Conservation (phyloP, 1,140 invertebrate species). For the Musca domestica region DNA sequence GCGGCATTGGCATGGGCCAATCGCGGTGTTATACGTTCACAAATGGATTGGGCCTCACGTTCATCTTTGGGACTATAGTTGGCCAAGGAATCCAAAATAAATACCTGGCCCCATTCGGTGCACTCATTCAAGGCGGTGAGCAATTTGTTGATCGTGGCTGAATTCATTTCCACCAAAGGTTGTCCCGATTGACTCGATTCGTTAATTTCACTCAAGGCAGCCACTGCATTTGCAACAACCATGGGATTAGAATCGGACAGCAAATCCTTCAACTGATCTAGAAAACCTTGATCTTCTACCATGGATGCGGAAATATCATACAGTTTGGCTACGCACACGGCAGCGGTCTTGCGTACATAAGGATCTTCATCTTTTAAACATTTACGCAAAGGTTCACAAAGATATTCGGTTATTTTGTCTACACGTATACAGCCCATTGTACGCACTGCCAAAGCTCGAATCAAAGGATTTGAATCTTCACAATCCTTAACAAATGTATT, state of each 20-base stretch:
- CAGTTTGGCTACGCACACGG: constrained; percentile 98
- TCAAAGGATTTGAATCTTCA: constrained; percentile 99
- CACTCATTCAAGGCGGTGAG: constrained; percentile 98
- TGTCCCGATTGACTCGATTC: constrained; percentile 91
- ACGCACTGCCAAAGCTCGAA: constrained; percentile 94
- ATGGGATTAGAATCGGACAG: constrained; percentile 99
- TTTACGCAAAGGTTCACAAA: constrained; percentile 97
- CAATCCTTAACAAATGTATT: constrained; percentile 99
- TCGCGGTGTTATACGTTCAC: constrained; percentile 95
- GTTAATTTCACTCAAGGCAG: constrained; percentile 97
- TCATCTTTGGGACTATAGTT: constrained; percentile 98
- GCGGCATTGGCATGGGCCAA: constrained; percentile 99
- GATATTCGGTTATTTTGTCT: constrained; percentile 99
- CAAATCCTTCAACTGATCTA: constrained; percentile 95
- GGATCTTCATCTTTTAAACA: constrained; percentile 99
- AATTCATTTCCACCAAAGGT: constrained; percentile 93
- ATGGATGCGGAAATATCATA: constrained; percentile 98
- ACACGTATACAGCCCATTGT: constrained; percentile 99
- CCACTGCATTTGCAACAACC: constrained; percentile 99
- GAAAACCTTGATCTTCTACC: constrained; percentile 83
- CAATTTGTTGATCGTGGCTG: constrained; percentile 96
- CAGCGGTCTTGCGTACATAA: constrained; percentile 98
- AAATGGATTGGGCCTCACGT: constrained; percentile 98
- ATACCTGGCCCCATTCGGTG: constrained; percentile 99
- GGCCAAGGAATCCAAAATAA: constrained; percentile 96